Percentiles rank a stretch among this genome's conserved stretches.
Evolutionary conservation across 2,888 invertebrate species (phyloP).

Genomic region (Nephrocerus scutellatus): DNA sequence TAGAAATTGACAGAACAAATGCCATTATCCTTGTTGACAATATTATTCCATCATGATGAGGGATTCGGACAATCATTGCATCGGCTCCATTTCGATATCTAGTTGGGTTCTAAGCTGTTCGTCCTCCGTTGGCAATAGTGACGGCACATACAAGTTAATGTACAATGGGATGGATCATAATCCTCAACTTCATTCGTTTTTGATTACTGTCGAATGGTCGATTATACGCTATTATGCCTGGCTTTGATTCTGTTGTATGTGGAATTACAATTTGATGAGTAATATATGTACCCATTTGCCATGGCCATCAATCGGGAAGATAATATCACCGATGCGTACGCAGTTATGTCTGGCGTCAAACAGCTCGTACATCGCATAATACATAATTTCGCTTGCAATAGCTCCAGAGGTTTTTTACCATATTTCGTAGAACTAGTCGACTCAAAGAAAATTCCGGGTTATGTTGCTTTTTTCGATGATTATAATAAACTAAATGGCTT

Average conservation of each 20-base stretch:
- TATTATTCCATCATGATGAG: no score
- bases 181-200: constrained; percentile 12
- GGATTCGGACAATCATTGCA: constrained; percentile 13
- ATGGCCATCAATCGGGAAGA: constrained; percentile 3
- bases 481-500: no score
- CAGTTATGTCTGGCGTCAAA: constrained; percentile 22
- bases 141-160: constrained; percentile 9
- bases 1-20: no score
- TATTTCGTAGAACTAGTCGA: no score
- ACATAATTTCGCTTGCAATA: no score
- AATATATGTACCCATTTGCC: constrained; percentile 11
- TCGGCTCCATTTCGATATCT: constrained; percentile 18
- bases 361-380: no score
- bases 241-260: constrained; percentile 20
- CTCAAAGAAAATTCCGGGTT: no score
- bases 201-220: constrained; percentile 13
- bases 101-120: constrained; percentile 20
- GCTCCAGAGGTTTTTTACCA: no score
- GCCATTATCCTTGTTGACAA: no score
- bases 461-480: no score
- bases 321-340: constrained; percentile 11
- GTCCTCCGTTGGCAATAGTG: constrained; percentile 13
- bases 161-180: constrained; percentile 19
- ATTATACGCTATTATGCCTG: constrained; percentile 13
- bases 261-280: constrained; percentile 11